These are phyloP conservation scores for Anorthoa munda DNA, from an alignment of 2,888 invertebrate species.

Conservation along the genomic window DNA sequence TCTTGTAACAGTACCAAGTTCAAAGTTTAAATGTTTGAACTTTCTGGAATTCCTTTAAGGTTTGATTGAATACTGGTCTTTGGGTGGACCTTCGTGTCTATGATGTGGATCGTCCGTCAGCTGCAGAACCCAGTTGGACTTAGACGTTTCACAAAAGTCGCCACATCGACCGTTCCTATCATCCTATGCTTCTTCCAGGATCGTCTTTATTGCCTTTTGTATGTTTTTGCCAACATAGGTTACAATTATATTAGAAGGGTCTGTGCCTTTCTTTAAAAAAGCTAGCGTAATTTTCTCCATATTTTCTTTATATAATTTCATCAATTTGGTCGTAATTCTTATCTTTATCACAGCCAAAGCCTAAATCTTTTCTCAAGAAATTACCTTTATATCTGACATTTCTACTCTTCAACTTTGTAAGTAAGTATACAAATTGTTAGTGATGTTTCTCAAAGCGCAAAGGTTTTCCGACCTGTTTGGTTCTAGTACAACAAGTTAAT, in stretches of 20 bases:
- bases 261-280: neutral
- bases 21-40: conserved; percentile 40
- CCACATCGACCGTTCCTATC: neutral
- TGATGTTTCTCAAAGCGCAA: neutral
- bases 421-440: neutral
- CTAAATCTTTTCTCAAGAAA: neutral
- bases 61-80: neutral
- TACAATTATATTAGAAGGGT: neutral
- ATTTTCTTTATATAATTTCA: conserved; percentile 10
- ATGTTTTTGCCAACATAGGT: no score
- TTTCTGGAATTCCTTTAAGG: neutral
- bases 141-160: neutral
- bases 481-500: neutral
- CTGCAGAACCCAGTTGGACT: neutral
- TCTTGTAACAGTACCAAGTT: conserved; percentile 40
- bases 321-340: neutral
- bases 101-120: neutral
- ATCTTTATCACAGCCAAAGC: neutral
- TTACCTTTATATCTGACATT: neutral
- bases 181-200: neutral
- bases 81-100: neutral
- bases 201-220: neutral
- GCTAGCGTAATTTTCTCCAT: neutral
- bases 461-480: neutral
- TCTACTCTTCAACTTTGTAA: neutral